Evolutionary conservation across 2,888 invertebrate genomes (phyloP), one percentile per base, ranked within the genome.

Genomic region (Nemapogon koenigi): DNA sequence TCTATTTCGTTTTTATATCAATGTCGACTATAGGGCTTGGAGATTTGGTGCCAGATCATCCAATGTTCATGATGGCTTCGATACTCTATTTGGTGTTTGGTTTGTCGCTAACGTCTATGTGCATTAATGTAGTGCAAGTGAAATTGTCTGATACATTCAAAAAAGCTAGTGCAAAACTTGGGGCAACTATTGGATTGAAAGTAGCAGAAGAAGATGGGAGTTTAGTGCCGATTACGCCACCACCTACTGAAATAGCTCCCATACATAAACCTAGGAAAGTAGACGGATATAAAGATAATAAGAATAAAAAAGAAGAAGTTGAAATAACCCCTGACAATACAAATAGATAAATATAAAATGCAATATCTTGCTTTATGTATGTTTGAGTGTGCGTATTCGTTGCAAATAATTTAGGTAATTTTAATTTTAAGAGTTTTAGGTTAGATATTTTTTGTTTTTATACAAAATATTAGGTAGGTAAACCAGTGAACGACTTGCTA

Each of bases 1-100:
- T 98, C 62, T 98, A 98, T 66, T 98, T 97, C 62, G 93, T 97
- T 3, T 97, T 97, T 61, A 92, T 97, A 50, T 95, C 96, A 0
- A 91, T 97, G 87, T 93, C 94, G 1, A 98, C 97, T 1, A 96
- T 98, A 41, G 97, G 97, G n/a, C 91, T 97, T 50, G 96, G 96
- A 2, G 96, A 97, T 70, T 83, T 89, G 44, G 91, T 95, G 0
- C 96, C 96, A 1, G 83, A 89, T 61, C 90, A 94, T 68, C 94
- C 95, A 1, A 84, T 87, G 63, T 88, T 86, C 53, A 93, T 97
- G 87, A 90, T 97, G 82, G 84, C 90, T 39, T 93, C 94, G 25
- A 95, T 96, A 52, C 83, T 96, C 32, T 97, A 98, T 59, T 79
- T 98, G 39, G 89, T 97, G 15, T 93, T 98, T 52, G 98, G 98